Base-by-base conservation (phyloP, 2,888 invertebrate species). In the Hypena proboscidalis region DNA sequence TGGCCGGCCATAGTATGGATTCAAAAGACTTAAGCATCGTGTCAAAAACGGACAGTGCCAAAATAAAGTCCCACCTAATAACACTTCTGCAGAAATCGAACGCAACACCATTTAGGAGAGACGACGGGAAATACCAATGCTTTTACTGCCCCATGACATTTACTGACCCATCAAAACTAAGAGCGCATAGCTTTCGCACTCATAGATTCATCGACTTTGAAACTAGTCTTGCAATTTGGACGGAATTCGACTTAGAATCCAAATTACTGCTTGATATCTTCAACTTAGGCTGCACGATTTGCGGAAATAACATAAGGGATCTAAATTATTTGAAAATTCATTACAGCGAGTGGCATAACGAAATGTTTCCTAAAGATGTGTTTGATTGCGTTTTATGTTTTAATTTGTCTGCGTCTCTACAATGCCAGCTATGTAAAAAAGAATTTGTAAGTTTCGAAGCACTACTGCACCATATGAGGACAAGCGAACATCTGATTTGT, bases 41-140 rank as follows among this genome's bases (percentile, higher is more conserved):
- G 19, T 14, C 22, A 45, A n/a, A 62, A 10, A 5, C 19, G 21
- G 39, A 33, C 15, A 25, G 26, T 22, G 10, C 15, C 10, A 38
- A 37, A 38, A 13, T 76, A 53, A 72, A 74, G 46, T 45, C 54
- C 3, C 77, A 79, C 23, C 62, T 80, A 0, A 57, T 56, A 0
- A 58, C 66, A 35, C 54, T 79, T 0, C 41, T 85, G 0, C 36
- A 63, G 4, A 68, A 73, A 9, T 40, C 58, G 1, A 60, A 42
- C 1, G 10, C 60, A 0, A 63, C 70, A 49, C 80, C 80, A 0
- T 80, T 80, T 41, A 62, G 64, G 19, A 75, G 75, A 74, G 51
- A 73, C 0, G 67, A 64, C 17, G 73, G 63, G 10, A 56, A 61
- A 0, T 78, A 68, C 29, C 47, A 72, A 49, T 80, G 79, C 21